Evolutionary conservation across 2,797 vertebrate genomes (phyloP).

Genomic region (Pitangus sulphuratus): DNA sequence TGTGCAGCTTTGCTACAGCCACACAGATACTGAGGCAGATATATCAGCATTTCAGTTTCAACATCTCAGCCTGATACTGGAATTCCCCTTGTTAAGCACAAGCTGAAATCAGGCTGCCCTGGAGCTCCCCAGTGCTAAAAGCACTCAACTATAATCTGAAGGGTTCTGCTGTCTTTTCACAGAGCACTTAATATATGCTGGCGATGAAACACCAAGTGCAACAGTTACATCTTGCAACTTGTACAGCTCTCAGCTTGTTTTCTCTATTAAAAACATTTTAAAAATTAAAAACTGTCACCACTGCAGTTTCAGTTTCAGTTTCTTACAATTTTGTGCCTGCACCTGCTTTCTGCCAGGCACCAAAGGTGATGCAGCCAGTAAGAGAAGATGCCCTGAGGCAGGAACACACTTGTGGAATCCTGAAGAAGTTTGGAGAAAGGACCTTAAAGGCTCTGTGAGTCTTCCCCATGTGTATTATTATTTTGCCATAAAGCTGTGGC

Average conservation of each 20-base stretch:
- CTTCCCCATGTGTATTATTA: fast-evolving
- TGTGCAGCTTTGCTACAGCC: not conserved
- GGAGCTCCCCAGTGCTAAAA: not conserved
- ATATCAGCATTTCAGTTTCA: not conserved
- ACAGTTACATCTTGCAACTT: too few species aligned
- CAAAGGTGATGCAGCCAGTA: not conserved
- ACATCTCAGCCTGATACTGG: not conserved
- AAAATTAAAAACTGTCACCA: fast-evolving
- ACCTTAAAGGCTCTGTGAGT: constrained; percentile 40
- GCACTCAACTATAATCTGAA: not conserved
- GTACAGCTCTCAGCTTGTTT: not conserved
- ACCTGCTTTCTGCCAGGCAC: not conserved
- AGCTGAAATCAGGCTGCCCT: not conserved
- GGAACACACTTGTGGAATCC: constrained; percentile 23
- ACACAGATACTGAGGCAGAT: not conserved
- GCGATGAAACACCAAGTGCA: not conserved
- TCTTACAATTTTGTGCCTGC: not conserved
- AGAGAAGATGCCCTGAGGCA: not conserved
- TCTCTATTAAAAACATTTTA: not conserved
- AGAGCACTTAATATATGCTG: not conserved
- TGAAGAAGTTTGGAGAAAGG: constrained; percentile 13
- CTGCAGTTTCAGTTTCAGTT: not conserved
- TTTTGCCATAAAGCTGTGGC: not conserved
- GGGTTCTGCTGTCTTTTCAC: not conserved
- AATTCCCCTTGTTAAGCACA: not conserved